Evolutionary conservation across 2,888 invertebrate species (phyloP).

Genomic region (Pteria penguin): DNA sequence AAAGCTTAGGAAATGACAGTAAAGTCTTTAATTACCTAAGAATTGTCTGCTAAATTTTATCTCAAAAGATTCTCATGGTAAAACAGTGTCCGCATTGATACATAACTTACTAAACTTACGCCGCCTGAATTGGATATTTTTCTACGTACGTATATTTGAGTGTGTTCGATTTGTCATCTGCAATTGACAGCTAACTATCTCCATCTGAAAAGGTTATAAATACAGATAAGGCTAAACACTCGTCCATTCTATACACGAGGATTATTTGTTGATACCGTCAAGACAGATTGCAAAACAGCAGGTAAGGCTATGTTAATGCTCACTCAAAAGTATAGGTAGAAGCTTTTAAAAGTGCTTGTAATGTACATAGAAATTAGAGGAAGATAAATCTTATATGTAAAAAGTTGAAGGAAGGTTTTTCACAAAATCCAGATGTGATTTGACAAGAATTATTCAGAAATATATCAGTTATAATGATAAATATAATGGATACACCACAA

Average conservation of each 20-base stretch:
- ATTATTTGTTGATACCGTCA: no score
- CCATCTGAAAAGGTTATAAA: background rate
- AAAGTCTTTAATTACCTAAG: background rate
- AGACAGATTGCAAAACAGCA: background rate
- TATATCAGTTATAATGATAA: no score
- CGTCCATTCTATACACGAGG: no score
- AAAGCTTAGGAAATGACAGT: background rate
- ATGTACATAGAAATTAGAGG: no score
- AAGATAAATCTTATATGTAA: no score
- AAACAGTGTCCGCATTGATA: background rate
- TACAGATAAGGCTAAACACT: background rate
- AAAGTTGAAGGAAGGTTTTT: no score
- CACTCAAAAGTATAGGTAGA: no score
- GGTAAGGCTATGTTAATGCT: no score
- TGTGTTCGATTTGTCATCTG: background rate
- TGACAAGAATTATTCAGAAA: no score
- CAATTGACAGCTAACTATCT: background rate
- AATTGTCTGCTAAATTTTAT: background rate
- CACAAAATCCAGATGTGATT: no score
- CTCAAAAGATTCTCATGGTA: background rate
- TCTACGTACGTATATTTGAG: background rate
- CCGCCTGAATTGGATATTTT: background rate
- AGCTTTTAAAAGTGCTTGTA: no score
- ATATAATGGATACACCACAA: no score
- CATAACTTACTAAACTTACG: background rate